phyloP scores from a whole-genome alignment of 2,113 vertebrate species.

The Gallinago jamesoni region DNA sequence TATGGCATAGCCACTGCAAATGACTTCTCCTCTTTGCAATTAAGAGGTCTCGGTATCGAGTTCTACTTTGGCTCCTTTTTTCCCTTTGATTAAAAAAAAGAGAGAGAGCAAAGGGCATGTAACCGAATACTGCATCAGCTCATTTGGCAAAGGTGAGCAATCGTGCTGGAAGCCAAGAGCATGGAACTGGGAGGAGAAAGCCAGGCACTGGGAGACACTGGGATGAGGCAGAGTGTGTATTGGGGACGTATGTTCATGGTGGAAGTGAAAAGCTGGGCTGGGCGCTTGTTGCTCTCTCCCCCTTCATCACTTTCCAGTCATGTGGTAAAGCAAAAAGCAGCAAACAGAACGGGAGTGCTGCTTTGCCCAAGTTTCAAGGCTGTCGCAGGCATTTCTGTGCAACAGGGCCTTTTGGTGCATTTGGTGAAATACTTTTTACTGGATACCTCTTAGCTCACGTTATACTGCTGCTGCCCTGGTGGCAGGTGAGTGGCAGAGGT shows the following conservation, averaged over 20 bases:
- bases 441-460: fast-evolving
- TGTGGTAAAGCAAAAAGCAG: not conserved
- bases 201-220: not conserved
- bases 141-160: not conserved
- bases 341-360: fast-evolving
- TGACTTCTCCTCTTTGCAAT: not conserved
- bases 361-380: not conserved
- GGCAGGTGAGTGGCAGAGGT: not conserved
- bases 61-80: not conserved
- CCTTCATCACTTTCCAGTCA: not conserved
- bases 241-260: not conserved
- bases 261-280: not conserved
- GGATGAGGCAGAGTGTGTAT: not conserved
- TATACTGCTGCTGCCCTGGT: not conserved
- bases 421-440: not conserved
- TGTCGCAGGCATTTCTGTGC: not conserved
- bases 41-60: not conserved
- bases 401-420: not conserved
- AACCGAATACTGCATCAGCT: not conserved
- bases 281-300: fast-evolving
- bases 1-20: not conserved
- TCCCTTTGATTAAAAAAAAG: not conserved
- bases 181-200: not conserved
- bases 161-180: not conserved
- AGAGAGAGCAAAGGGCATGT: not conserved